Evolutionary conservation across 2,888 invertebrate genomes (phyloP).

Genomic region (Eristalinus sepulchralis): DNA sequence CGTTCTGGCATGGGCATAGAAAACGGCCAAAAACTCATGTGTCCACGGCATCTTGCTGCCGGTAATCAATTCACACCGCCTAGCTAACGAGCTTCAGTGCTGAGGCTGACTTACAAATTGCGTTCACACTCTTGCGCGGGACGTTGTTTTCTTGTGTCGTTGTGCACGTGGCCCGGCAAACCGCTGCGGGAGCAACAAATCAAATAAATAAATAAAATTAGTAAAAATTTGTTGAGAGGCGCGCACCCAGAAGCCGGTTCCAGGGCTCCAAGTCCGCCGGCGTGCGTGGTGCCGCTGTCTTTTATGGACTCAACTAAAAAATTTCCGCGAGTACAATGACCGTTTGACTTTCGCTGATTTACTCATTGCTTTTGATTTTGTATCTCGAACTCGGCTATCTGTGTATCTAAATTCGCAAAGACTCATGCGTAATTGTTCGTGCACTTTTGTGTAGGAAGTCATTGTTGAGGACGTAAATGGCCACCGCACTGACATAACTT

Average conservation of each 20-base stretch:
- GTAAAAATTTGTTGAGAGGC: constrained; percentile 16
- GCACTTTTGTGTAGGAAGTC: constrained; percentile 49
- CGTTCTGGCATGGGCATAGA: neutral
- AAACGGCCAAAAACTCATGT: neutral
- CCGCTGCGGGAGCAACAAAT: neutral
- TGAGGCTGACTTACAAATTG: constrained; percentile 43
- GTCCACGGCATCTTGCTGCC: constrained; percentile 3
- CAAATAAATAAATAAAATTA: neutral
- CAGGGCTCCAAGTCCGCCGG: neutral
- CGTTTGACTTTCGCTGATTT: constrained; percentile 60
- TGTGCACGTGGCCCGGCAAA: neutral
- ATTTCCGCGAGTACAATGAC: constrained; percentile 49
- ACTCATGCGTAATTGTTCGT: constrained; percentile 26
- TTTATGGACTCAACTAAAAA: neutral
- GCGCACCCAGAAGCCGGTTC: constrained; percentile 35
- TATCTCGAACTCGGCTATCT: neutral
- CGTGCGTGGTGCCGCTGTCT: no score
- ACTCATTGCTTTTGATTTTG: constrained; percentile 11
- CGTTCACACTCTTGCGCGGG: neutral
- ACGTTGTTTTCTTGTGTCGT: neutral
- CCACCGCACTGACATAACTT: constrained; percentile 3
- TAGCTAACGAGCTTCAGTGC: constrained; percentile 31
- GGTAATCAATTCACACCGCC: constrained; percentile 34
- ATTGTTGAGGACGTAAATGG: constrained; percentile 13
- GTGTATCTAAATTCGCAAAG: neutral